phyloP scores from a whole-genome alignment of 2,888 invertebrate genomes.

The Leptinotarsa haldemani region DNA sequence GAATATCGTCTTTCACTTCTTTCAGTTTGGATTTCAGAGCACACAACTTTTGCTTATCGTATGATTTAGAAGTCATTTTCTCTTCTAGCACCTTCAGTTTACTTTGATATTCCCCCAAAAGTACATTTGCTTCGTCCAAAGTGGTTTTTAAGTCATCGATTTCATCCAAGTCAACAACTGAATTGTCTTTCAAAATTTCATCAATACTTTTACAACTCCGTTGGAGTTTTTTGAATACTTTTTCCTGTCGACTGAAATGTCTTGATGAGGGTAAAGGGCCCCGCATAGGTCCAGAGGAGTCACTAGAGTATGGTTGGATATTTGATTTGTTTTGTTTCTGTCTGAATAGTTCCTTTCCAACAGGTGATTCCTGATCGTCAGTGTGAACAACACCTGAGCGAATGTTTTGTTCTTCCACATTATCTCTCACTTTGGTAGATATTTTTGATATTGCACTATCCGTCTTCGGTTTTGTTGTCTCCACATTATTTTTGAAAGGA shows the following conservation, averaged over 20 bases:
- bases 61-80: background rate
- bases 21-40: slow-evolving; percentile 36
- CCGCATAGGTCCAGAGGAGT: background rate
- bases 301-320: background rate
- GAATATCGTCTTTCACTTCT: slow-evolving; percentile 34
- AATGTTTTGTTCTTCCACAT: background rate
- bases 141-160: slow-evolving; percentile 42
- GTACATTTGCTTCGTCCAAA: slow-evolving; percentile 31
- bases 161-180: slow-evolving; percentile 37
- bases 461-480: background rate
- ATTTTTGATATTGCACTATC: background rate
- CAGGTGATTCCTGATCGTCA: background rate
- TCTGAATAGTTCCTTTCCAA: background rate
- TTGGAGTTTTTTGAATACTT: slow-evolving; percentile 41
- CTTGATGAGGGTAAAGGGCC: background rate
- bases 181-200: slow-evolving; percentile 39
- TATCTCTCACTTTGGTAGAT: background rate
- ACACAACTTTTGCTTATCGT: slow-evolving; percentile 20
- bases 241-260: slow-evolving; percentile 30
- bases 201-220: slow-evolving; percentile 42
- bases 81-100: slow-evolving; percentile 25
- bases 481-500: background rate
- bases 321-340: background rate
- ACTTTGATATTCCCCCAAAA: slow-evolving; percentile 27
- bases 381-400: background rate